A percentile compares a stretch with the other conserved stretches of the same genome.
phyloP scores from a whole-genome alignment of 1,140 invertebrate species.

The Procambarus virginalis region DNA sequence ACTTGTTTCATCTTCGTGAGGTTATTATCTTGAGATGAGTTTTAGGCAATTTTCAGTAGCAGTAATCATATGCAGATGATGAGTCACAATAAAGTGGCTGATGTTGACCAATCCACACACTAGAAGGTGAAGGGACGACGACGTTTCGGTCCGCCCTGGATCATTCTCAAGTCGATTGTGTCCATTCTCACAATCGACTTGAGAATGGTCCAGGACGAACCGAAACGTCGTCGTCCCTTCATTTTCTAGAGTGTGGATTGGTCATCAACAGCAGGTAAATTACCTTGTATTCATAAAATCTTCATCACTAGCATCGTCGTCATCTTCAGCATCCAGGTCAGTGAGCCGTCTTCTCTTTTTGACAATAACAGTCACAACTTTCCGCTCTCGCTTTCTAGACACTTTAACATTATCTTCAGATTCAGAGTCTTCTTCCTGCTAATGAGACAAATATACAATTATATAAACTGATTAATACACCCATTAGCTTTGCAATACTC shows the following conservation, averaged over 20 bases:
- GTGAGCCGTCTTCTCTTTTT: conserved; percentile 68
- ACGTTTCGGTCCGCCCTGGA: not conserved
- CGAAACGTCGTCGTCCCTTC: too few species aligned
- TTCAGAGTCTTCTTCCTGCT: conserved; percentile 43
- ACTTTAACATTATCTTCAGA: conserved; percentile 55
- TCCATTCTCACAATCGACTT: too few species aligned
- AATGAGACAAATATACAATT: not conserved
- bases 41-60: not conserved
- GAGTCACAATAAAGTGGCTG: too few species aligned
- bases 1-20: too few species aligned
- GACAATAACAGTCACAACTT: conserved; percentile 27
- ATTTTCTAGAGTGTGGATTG: too few species aligned
- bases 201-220: too few species aligned
- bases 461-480: too few species aligned
- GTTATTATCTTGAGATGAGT: not conserved
- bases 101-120: too few species aligned
- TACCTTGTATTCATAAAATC: conserved; percentile 68
- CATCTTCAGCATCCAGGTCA: conserved; percentile 65
- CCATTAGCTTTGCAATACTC: too few species aligned
- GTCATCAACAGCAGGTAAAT: not conserved
- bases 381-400: conserved; percentile 15
- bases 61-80: not conserved
- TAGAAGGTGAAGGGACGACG: not conserved
- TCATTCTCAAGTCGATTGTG: too few species aligned
- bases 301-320: conserved; percentile 68